Evolutionary conservation across 1,140 invertebrate genomes (phyloP).

Genomic region (Caenorhabditis tropicalis): DNA sequence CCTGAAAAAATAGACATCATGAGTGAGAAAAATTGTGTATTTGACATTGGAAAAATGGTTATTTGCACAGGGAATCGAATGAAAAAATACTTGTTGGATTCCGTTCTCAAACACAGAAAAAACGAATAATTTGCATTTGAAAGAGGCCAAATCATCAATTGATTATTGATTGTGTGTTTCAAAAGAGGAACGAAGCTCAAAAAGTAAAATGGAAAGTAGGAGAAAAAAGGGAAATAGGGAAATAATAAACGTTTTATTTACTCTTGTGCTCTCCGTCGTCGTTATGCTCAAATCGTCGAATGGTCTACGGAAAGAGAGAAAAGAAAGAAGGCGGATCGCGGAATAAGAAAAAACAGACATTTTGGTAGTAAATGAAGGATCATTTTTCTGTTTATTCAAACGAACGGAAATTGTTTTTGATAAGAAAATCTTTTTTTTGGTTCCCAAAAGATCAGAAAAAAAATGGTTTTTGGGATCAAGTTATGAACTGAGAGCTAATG

Average conservation of each 20-base stretch:
- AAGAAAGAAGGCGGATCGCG: not conserved
- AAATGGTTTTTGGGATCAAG: no score
- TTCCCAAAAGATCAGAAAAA: no score
- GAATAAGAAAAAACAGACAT: not conserved
- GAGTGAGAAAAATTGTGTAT: no score
- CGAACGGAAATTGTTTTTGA: no score
- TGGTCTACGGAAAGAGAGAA: not conserved
- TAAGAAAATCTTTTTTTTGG: no score
- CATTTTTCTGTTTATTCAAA: no score
- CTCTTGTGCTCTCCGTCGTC: not conserved
- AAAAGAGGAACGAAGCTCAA: not conserved
- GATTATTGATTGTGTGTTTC: not conserved
- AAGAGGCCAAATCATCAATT: not conserved
- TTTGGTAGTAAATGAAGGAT: not conserved
- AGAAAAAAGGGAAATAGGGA: not conserved
- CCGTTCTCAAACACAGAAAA: not conserved
- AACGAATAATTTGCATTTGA: not conserved
- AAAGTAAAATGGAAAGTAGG: not conserved
- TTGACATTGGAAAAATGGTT: no score
- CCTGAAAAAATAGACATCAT: no score
- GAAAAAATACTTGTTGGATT: not conserved
- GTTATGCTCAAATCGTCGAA: not conserved
- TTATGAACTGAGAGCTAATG: no score
- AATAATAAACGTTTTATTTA: slow-evolving; percentile 8
- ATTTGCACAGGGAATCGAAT: not conserved